phyloP scores from a whole-genome alignment of 2,888 invertebrate genomes.

The Hecatera dysodea region DNA sequence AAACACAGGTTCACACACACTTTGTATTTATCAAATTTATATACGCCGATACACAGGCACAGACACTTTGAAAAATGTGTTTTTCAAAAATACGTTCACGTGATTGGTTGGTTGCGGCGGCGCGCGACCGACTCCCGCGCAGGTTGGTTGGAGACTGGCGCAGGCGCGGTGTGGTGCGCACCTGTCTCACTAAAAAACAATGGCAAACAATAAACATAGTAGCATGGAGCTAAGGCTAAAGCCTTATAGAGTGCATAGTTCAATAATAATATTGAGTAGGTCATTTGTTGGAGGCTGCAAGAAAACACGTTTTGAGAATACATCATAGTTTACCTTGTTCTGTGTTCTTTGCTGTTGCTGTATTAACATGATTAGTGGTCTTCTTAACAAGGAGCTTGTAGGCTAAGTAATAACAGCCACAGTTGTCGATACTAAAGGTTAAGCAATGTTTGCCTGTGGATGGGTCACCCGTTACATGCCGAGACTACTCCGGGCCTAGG shows the following conservation, averaged over 20 bases:
- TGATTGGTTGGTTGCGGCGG: slow-evolving; percentile 48
- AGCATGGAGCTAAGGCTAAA: slow-evolving; percentile 65
- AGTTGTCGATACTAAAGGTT: too few species aligned
- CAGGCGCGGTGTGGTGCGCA: slow-evolving; percentile 74
- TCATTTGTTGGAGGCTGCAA: slow-evolving; percentile 52
- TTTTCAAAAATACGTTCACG: slow-evolving; percentile 65
- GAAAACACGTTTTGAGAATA: slow-evolving; percentile 39
- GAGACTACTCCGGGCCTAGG: too few species aligned
- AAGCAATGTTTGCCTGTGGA: too few species aligned
- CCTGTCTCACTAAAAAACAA: slow-evolving; percentile 87
- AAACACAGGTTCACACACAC: slow-evolving; percentile 63
- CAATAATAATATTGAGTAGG: slow-evolving; percentile 65
- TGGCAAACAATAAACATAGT: slow-evolving; percentile 83
- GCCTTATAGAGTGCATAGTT: slow-evolving; percentile 64
- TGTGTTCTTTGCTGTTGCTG: not conserved
- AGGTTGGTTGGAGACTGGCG: slow-evolving; percentile 80
- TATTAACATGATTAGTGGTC: too few species aligned
- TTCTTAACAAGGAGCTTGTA: too few species aligned
- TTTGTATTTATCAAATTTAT: slow-evolving; percentile 38
- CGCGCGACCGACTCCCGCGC: slow-evolving; percentile 82
- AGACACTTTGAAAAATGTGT: slow-evolving; percentile 41
- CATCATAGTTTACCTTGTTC: slow-evolving; percentile 26
- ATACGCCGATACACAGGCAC: slow-evolving; percentile 42
- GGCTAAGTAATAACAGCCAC: too few species aligned
- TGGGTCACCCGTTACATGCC: too few species aligned